Evolutionary conservation across 1,140 invertebrate species (phyloP).

Genomic region (Neomicropteryx cornuta): DNA sequence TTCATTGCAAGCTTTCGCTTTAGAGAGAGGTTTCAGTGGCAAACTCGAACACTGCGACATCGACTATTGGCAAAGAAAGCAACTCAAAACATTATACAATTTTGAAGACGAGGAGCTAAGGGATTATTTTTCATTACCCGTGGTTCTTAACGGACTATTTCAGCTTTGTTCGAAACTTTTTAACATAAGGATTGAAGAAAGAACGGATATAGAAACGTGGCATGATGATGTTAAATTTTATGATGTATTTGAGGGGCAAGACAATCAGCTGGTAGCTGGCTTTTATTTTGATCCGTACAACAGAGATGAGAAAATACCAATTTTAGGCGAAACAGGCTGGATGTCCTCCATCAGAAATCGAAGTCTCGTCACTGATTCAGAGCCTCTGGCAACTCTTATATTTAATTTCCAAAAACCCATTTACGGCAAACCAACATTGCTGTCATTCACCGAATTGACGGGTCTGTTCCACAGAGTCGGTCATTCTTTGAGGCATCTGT

Average conservation of each 20-base stretch:
- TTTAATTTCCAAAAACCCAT: conserved; percentile 65
- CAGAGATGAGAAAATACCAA: conserved; percentile 48
- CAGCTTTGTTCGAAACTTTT: conserved; percentile 66
- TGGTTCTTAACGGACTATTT: conserved; percentile 67
- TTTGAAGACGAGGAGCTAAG: conserved; percentile 59
- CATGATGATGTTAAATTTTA: conserved; percentile 78
- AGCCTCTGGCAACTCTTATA: conserved; percentile 67
- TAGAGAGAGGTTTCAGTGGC: conserved; percentile 56
- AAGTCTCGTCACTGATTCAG: conserved; percentile 45
- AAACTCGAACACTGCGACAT: conserved; percentile 75
- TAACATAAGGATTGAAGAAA: conserved; percentile 68
- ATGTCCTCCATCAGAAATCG: conserved; percentile 56
- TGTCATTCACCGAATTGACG: conserved; percentile 66
- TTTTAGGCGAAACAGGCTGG: conserved; percentile 50
- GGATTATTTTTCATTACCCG: conserved; percentile 74
- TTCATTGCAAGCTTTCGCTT: conserved; percentile 63
- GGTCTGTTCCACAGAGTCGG: conserved; percentile 79
- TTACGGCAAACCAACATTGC: conserved; percentile 51
- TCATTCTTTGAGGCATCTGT: conserved; percentile 65
- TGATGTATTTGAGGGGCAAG: conserved; percentile 65
- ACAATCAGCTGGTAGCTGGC: conserved; percentile 53
- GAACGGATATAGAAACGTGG: conserved; percentile 57
- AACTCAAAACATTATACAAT: conserved; percentile 48
- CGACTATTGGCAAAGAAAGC: conserved; percentile 72
- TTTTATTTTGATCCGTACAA: conserved; percentile 79